Evolutionary conservation across 2,888 invertebrate genomes (phyloP).

Genomic region (Ormyrus rosae): DNA sequence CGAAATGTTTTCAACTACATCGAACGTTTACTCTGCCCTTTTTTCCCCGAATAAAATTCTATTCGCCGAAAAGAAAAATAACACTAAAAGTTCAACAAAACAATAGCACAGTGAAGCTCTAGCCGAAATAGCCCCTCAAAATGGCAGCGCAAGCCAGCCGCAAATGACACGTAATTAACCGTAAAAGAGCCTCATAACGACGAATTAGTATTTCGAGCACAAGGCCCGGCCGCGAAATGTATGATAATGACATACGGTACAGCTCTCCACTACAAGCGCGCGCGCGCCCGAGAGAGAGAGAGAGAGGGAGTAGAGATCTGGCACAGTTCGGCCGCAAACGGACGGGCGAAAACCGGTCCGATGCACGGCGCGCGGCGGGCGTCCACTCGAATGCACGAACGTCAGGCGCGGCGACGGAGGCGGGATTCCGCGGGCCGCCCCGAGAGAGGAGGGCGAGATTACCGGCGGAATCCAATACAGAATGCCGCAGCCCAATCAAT

Average conservation of each 20-base stretch:
- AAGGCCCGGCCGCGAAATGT: background rate
- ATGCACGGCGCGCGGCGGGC: background rate
- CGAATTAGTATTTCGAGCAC: background rate
- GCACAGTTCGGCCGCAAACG: too few species aligned
- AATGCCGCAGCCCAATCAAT: constrained; percentile 74
- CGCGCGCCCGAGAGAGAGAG: background rate
- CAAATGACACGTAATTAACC: background rate
- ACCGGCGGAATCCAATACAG: constrained; percentile 68
- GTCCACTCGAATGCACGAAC: constrained; percentile 13
- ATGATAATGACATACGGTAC: constrained; percentile 34
- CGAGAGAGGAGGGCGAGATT: constrained; percentile 58
- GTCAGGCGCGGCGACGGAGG: background rate
- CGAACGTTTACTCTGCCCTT: too few species aligned
- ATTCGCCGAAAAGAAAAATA: background rate
- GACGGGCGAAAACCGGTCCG: background rate
- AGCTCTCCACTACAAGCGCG: background rate
- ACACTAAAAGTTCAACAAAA: background rate
- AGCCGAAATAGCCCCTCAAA: background rate
- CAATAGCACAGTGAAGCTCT: too few species aligned
- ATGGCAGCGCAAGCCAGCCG: background rate
- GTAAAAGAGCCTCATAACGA: constrained; percentile 18
- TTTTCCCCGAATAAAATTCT: too few species aligned
- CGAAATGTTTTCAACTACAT: background rate
- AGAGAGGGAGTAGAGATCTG: background rate
- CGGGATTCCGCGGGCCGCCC: background rate